Base-by-base conservation (phyloP, 1,140 invertebrate species). In the Camponotus vicinus region DNA sequence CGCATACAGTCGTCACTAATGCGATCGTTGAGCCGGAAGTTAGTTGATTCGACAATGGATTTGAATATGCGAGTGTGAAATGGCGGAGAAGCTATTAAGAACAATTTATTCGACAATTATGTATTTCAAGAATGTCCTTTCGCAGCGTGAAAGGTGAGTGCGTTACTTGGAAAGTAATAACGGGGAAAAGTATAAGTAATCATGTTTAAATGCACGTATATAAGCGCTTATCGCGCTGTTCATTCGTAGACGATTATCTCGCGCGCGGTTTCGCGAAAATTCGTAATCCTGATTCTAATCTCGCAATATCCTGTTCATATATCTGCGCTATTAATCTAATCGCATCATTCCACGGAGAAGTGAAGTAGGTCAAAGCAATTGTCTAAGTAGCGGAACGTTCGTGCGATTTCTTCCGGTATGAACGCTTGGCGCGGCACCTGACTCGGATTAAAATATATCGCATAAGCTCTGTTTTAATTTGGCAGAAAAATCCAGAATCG, bases 291-390 rank as follows among this genome's bases (percentile, higher is more conserved):
- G 79, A 83, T 83, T 4, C 18, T 83, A 83, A 83, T 83, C 79
- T 83, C 67, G 55, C 40, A 83, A 83, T 83, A 83, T 83, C 69
- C 79, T 75, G 79, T 15, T 73, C 79, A 83, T 83, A 83, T 75
- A 83, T 83, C 79, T 83, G 27, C 32, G 40, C 69, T 59, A 83
- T 83, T 83, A 83, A 83, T 83, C 79, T 83, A 83, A 83, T 83
- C 79, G 79, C 79, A 83, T 73, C 79, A 49, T 83, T 73, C 8
- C 55, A n/a, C 69, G 55, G 40, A 42, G 79, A 83, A 73, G 61
- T 42, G 75, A 83, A 83, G 79, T 83, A 32, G 79, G 79, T 83
- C 79, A 69, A 37, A 45, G 79, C 69, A 73, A 83, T 82, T 42
- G 79, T 83, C 69, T 73, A 73, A 73, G 79, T 73, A 42, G 55